Base-by-base conservation (phyloP, 1,140 invertebrate species). In the Lucilia sericata region DNA sequence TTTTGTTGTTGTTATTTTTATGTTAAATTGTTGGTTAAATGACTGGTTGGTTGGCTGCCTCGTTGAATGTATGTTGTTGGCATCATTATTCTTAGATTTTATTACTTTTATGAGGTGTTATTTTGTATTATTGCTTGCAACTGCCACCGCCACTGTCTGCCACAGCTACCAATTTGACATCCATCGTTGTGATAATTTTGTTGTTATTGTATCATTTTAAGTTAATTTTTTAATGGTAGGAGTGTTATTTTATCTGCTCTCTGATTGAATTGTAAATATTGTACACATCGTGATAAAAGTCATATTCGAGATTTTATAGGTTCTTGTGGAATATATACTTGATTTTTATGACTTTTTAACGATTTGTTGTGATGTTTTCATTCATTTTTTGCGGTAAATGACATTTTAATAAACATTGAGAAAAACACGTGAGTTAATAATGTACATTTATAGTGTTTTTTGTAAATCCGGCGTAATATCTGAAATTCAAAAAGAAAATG, bases 51-150 rank as follows among this genome's bases (percentile, higher is more conserved):
- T 80, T 80, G 76, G 5, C 30, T 49, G n/a, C 30, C 49, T 47
- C 74, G 36, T 78, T 70, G 65, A 76, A 51, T 55, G 4, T 65
- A 13, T 76, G 47, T 19, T n/a, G 60, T 51, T 82, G 70, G 78
- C 74, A 60, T 84, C 47, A 81, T 83, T 83, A 60, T 82, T 74
- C 42, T 82, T 85, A 86, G 88, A 85, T 89, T 87, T 86, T 87
- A 86, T 90, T 90, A 88, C 86, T 87, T 90, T 90, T 90, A 90
- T 86, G 88, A 88, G 86, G 86, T 89, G 88, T 81, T 85, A 83
- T 74, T 82, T 65, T 82, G 55, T 82, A 74, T 30, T 47, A 74
- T 65, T 80, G 76, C 76, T 13, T 21, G n/a, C 19, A 70, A 25
- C 65, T 70, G 65, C 65, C 83, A 51, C 25, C 47, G n/a, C 65